Evolutionary conservation across 2,113 vertebrate species (phyloP).

Genomic region (Thunnus maccoyii): DNA sequence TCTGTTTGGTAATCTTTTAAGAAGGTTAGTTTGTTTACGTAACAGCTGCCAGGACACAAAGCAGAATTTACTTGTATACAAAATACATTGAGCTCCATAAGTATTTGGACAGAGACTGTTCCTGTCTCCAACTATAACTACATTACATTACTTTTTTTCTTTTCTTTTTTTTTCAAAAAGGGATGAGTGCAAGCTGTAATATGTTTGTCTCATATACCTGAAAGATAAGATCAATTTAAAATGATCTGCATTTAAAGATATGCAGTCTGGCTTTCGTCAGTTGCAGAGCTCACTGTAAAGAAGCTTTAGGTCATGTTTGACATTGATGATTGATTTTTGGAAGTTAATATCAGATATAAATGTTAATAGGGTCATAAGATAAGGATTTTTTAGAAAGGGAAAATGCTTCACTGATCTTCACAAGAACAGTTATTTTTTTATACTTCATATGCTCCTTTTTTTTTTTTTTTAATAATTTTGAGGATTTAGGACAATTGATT

Average conservation of each 20-base stretch:
- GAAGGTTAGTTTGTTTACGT: conserved; percentile 2
- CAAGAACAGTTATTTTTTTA: conserved; percentile 8
- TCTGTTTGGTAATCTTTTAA: conserved; percentile 22
- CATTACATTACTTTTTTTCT: no score
- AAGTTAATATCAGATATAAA: neutral
- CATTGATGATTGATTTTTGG: neutral
- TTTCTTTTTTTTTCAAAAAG: neutral
- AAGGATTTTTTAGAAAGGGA: conserved; percentile 7
- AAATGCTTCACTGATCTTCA: conserved; percentile 3
- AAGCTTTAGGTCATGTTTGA: neutral
- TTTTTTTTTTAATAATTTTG: conserved; percentile 15
- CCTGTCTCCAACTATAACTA: neutral
- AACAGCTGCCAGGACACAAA: conserved; percentile 20
- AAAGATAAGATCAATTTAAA: neutral
- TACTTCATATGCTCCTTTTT: neutral
- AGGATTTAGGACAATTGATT: conserved; percentile 23
- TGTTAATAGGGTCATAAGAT: neutral
- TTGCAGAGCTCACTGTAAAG: neutral
- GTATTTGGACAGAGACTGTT: conserved; percentile 2
- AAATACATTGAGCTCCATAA: conserved; percentile 40
- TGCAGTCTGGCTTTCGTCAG: neutral
- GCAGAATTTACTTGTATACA: conserved; percentile 48
- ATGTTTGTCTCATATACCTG: neutral
- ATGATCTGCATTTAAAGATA: neutral
- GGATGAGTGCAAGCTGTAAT: neutral